phyloP scores from a whole-genome alignment of 2,888 invertebrate genomes.

The Plagodis pulveraria region DNA sequence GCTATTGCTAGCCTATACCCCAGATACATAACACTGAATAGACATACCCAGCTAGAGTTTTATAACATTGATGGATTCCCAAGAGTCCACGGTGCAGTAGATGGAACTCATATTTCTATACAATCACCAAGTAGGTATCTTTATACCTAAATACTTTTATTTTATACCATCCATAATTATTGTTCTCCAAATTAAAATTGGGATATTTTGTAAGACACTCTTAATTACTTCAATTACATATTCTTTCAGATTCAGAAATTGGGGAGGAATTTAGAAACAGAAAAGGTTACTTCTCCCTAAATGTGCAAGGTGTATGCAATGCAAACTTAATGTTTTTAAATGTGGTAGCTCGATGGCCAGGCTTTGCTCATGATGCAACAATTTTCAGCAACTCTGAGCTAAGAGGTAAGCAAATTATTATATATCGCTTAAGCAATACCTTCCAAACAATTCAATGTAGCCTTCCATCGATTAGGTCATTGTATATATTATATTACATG shows the following conservation, averaged over 20 bases:
- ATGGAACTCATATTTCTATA: conserved; percentile 14
- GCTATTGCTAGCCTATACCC: conserved; percentile 7
- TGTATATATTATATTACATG: too few relatives aligned
- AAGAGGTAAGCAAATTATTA: conserved; percentile 14
- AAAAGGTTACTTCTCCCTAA: conserved; percentile 32
- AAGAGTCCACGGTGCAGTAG: conserved; percentile 14
- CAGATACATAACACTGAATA: neutral
- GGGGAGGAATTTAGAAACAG: conserved; percentile 33
- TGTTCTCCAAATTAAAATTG: neutral
- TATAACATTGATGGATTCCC: conserved; percentile 10
- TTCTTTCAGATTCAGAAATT: neutral
- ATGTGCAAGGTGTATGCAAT: conserved; percentile 35
- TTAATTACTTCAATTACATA: neutral
- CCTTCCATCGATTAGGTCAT: neutral
- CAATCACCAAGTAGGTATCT: conserved; percentile 2
- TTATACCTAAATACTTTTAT: too few relatives aligned
- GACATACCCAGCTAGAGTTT: conserved; percentile 2
- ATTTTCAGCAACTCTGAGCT: conserved; percentile 33
- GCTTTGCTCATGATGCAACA: conserved; percentile 30
- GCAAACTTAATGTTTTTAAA: conserved; percentile 23
- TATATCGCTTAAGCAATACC: neutral
- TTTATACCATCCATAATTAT: neutral
- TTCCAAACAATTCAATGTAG: neutral
- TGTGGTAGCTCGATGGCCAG: conserved; percentile 32
- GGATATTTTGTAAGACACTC: neutral